phyloP scores from a whole-genome alignment of 1,140 invertebrate genomes.

The Drosophila prosaltans region DNA sequence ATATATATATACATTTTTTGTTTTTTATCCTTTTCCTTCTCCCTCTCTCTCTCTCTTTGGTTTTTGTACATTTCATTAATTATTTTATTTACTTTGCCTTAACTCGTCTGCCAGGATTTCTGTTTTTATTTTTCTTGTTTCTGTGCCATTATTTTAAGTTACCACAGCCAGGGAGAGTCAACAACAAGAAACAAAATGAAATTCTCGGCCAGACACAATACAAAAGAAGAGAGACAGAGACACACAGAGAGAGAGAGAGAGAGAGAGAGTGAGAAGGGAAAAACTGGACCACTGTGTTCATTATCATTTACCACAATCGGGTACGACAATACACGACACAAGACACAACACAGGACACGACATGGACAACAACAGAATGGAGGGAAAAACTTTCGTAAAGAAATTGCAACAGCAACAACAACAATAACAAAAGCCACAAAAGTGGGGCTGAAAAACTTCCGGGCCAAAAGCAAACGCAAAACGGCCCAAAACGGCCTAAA shows the following conservation, averaged over 20 bases:
- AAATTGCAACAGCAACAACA: slow-evolving; percentile 54
- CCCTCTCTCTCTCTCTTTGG: background rate
- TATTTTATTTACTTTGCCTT: slow-evolving; percentile 7
- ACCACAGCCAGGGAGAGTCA: background rate
- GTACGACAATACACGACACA: slow-evolving; percentile 41
- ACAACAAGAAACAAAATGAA: slow-evolving; percentile 5
- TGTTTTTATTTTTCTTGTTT: background rate
- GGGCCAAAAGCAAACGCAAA: slow-evolving; percentile 3
- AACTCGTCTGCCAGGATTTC: background rate
- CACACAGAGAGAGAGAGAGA: background rate
- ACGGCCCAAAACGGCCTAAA: background rate
- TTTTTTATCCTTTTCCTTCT: background rate
- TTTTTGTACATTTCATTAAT: slow-evolving; percentile 8
- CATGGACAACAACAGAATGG: slow-evolving; percentile 30
- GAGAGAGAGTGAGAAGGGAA: slow-evolving; percentile 8
- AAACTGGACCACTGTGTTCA: slow-evolving; percentile 63
- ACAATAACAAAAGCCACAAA: background rate
- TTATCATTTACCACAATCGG: slow-evolving; percentile 69
- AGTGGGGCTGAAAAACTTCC: slow-evolving; percentile 8
- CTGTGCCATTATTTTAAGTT: background rate
- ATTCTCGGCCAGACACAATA: slow-evolving; percentile 1
- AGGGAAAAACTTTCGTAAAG: slow-evolving; percentile 59
- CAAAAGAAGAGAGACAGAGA: background rate
- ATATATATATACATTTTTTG: background rate
- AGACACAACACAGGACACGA: slow-evolving; percentile 45